Evolutionary conservation across 2,113 vertebrate genomes (phyloP).

Genomic region (Hippocampus guttulatus): DNA sequence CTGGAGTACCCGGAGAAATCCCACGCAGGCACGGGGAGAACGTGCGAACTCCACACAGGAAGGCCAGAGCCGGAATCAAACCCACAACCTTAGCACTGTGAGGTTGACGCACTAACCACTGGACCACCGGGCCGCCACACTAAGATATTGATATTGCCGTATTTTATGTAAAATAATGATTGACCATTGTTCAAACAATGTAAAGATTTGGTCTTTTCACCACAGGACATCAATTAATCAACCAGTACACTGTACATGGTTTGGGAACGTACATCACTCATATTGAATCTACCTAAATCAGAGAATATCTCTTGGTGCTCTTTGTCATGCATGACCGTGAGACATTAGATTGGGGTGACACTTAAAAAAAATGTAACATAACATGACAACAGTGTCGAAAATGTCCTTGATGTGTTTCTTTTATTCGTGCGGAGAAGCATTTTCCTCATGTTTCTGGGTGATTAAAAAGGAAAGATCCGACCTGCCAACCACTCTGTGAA

Average conservation of each 20-base stretch:
- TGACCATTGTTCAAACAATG: no score
- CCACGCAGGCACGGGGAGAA: no score
- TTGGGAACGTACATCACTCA: neutral
- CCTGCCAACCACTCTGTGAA: neutral
- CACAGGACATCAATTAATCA: neutral
- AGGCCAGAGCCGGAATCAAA: no score
- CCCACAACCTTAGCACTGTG: no score
- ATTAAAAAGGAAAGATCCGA: neutral
- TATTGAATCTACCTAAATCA: neutral
- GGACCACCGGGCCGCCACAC: no score
- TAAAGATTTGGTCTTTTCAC: no score
- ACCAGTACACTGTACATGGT: neutral
- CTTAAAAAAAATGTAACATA: neutral
- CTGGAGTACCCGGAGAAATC: no score
- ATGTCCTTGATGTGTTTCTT: neutral
- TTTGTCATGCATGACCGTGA: neutral
- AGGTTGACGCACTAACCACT: no score
- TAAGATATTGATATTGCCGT: no score
- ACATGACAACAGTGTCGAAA: neutral
- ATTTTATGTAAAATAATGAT: no score
- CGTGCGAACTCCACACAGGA: no score
- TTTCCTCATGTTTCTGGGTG: neutral
- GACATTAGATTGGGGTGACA: neutral
- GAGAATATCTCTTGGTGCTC: neutral
- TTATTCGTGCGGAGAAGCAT: no score